These are phyloP conservation scores for Magallana ariakensis DNA, from an alignment of 1,140 invertebrate genomes.

Conservation along the genomic window DNA sequence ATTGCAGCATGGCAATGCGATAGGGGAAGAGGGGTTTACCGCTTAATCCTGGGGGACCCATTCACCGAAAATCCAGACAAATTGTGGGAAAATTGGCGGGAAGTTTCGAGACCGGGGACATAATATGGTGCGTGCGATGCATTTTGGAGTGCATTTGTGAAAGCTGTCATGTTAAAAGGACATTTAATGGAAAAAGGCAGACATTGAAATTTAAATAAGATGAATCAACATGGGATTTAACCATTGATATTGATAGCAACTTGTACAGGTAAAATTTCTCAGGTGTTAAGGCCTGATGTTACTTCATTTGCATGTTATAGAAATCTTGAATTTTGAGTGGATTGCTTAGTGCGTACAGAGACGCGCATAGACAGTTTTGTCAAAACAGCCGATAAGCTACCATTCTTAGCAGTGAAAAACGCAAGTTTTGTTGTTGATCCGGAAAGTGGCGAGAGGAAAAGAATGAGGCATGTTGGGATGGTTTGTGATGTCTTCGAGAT, in stretches of 20 bases:
- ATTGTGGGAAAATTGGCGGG: constrained; percentile 19
- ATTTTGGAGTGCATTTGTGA: neutral
- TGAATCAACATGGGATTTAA: constrained; percentile 17
- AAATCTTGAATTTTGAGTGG: constrained; percentile 21
- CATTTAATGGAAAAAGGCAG: constrained; percentile 16
- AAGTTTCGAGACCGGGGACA: neutral
- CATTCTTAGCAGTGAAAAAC: neutral
- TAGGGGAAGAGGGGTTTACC: neutral
- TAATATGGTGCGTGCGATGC: neutral
- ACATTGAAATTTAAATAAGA: constrained; percentile 6
- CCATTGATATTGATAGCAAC: constrained; percentile 14
- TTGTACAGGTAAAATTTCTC: constrained; percentile 18
- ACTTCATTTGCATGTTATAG: constrained; percentile 32
- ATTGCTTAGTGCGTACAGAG: neutral
- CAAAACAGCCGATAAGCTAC: constrained; percentile 5
- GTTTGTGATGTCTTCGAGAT: neutral
- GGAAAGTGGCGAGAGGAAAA: neutral
- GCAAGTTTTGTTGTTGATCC: too few species aligned
- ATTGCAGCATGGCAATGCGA: constrained; percentile 26
- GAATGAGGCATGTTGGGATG: neutral
- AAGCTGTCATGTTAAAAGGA: constrained; percentile 8
- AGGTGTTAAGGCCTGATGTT: constrained; percentile 28
- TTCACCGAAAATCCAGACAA: neutral
- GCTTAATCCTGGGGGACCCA: neutral
- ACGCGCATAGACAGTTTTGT: neutral